These are phyloP conservation scores for Synergus umbraculus DNA, from an alignment of 2,888 invertebrate species.

Conservation along the genomic window DNA sequence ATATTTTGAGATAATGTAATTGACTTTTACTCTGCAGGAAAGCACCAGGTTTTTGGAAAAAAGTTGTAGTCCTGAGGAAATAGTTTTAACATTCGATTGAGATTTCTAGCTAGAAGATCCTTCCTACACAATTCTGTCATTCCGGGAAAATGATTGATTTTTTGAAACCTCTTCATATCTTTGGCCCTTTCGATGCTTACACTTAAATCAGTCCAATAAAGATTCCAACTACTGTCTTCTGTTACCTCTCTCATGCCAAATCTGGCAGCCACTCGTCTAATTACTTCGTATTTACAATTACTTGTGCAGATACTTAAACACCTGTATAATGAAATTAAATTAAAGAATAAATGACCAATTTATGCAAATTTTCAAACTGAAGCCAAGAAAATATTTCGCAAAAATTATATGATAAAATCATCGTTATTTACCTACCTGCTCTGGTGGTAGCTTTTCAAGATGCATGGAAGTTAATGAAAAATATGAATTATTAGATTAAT, in stretches of 20 bases:
- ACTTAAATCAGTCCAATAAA: conserved; percentile 94
- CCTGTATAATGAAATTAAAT: conserved; percentile 53
- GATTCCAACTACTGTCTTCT: conserved; percentile 91
- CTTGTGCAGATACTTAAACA: conserved; percentile 81
- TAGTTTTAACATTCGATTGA: conserved; percentile 92
- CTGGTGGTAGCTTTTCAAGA: background rate
- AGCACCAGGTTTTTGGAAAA: conserved; percentile 95
- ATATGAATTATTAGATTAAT: background rate
- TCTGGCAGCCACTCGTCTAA: conserved; percentile 84
- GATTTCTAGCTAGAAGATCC: conserved; percentile 91
- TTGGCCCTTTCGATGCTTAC: conserved; percentile 92
- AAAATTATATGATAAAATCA: no score
- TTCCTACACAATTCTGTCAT: conserved; percentile 94
- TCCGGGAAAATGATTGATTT: conserved; percentile 95
- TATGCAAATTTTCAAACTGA: background rate
- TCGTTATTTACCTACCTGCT: no score
- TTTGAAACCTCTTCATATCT: conserved; percentile 94
- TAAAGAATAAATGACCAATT: background rate
- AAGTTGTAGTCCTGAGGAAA: conserved; percentile 95
- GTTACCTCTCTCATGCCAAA: conserved; percentile 88
- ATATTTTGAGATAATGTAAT: background rate
- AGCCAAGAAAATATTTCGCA: background rate
- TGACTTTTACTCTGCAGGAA: conserved; percentile 88
- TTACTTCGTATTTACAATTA: conserved; percentile 87
- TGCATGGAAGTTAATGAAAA: background rate